Base-by-base conservation (phyloP, 2,797 vertebrate genomes). In the Cirrhinus mrigala region DNA sequence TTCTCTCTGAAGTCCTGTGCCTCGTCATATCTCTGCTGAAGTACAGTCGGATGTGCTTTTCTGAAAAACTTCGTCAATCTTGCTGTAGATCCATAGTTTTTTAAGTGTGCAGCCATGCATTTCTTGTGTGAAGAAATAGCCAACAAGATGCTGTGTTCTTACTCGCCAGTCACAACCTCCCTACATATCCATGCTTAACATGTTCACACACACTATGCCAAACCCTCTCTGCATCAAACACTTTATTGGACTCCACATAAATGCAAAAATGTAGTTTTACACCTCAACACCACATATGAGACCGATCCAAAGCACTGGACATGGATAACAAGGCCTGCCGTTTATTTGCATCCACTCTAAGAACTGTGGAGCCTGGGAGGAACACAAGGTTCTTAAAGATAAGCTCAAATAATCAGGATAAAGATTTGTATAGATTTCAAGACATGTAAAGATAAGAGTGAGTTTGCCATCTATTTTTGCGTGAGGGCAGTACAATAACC, bases 201-300 rank as follows among this genome's bases (percentile, higher is more conserved):
- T 80, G 69, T n/a, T 27, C 56, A 71, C 54, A 79, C 74, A 48
- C 29, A 37, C 62, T 66, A 46, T 83, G 81, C 81, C 75, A 86
- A 83, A 79, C 46, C 75, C 29, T 62, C 18, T 64, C 56, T n/a
- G 18, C 46, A 86, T 68, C 20, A 29, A 78, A 37, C 15, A 58
- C 12, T n/a, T 40, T 37, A 56, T 76, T 76, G 18, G 33, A 15
- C 64, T 69, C 20, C 64, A 58, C 33, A 9, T 33, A 56, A 37
- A 37, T 37, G 33, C 50, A 27, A 66, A 70, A 24, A 27, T 20
- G 37, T 70, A 29, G 37, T 54, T 20, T 58, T 56, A 60, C 62
- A 68, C 9, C 18, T 58, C 44, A 81, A 40, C 27, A 52, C 24
- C 29, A 54, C 18, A 37, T 20, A 22, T 8, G 24, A 22, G 10